Base-by-base conservation (phyloP, 53 echinoderm and acorn worm genomes). In the Mesocentrotus franciscanus region DNA sequence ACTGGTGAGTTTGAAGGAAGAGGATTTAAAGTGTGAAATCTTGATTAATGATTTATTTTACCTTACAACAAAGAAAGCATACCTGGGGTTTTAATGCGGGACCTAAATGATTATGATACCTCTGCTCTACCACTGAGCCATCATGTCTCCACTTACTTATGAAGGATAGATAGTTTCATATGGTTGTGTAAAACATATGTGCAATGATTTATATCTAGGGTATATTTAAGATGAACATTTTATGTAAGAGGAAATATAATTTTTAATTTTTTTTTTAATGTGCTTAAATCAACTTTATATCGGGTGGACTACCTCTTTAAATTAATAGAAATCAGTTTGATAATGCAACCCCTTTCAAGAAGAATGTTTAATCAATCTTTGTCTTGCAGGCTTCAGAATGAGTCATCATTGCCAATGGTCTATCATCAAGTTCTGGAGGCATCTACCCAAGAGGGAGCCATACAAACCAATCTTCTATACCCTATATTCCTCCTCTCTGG, bases 351-450 rank as follows among this genome's bases (percentile, higher is more conserved):
- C 20, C 78, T 34, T 16, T 20, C 81, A 33, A 35, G 16, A 15
- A 15, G 34, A 27, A 81, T 39, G 36, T 27, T 78, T 11, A 2
- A 49, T 49, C 49, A 29, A 59, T 33, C 13, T 62, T 91, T 56
- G 33, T 56, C 30, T 24, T 74, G 36, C 96, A 99, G 99, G 99
- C 97, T 98, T 60, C 59, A 94, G 89, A 98, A 97, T 92, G 97
- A 96, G 84, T 26, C 96, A 27, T 92, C 84, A 66, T 89, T 99
- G 20, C 99, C 99, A 11, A 78, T 96, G 3, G 58, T 99, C 60
- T 99, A 99, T 71, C 96, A 85, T 18, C 99, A 99, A 92, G 98
- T 99, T 57, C 89, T 97, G 29, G 98, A 99, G 85, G 99, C 99
- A 13, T 97, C 97, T 29, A 70, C 93, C 72, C 85, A 72, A 24